Percentiles rank a stretch among this genome's conserved stretches.
phyloP scores from a whole-genome alignment of 2,797 vertebrate genomes.

The Melopsittacus undulatus region DNA sequence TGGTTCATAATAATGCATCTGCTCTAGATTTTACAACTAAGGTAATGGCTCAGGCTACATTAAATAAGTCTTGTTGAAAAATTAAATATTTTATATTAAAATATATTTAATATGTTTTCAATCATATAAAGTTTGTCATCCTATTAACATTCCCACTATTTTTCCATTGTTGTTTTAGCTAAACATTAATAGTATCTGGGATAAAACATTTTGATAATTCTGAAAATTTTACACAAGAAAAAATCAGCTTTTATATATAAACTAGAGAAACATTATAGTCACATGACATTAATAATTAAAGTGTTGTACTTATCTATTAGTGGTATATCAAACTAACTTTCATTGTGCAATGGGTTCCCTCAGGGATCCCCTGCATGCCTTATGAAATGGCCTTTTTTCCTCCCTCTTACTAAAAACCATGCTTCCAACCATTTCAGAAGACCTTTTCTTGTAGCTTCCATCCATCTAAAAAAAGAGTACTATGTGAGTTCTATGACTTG shows the following conservation, averaged over 20 bases:
- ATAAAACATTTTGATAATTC: not conserved
- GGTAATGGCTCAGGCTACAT: not conserved
- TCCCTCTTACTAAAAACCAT: not conserved
- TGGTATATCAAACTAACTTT: not conserved
- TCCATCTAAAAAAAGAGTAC: not conserved
- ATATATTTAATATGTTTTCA: not conserved
- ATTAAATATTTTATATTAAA: not conserved
- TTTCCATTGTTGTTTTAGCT: not conserved
- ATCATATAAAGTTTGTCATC: not conserved
- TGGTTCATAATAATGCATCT: not conserved
- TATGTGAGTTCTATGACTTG: not conserved
- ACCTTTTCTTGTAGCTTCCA: not conserved
- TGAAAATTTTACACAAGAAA: not conserved
- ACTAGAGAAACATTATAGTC: not conserved
- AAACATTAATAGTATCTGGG: not conserved
- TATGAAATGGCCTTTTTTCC: not conserved
- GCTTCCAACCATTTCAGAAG: not conserved
- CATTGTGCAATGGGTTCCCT: not conserved
- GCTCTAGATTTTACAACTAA: not conserved
- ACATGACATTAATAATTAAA: not conserved
- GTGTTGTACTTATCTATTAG: not conserved
- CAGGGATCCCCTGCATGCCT: not conserved
- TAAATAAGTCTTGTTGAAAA: not conserved
- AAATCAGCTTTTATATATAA: not conserved
- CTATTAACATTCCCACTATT: not conserved